These are phyloP conservation scores for Pseudomyrmex flavicornis DNA, from an alignment of 1,140 invertebrate species.

Conservation along the genomic window DNA sequence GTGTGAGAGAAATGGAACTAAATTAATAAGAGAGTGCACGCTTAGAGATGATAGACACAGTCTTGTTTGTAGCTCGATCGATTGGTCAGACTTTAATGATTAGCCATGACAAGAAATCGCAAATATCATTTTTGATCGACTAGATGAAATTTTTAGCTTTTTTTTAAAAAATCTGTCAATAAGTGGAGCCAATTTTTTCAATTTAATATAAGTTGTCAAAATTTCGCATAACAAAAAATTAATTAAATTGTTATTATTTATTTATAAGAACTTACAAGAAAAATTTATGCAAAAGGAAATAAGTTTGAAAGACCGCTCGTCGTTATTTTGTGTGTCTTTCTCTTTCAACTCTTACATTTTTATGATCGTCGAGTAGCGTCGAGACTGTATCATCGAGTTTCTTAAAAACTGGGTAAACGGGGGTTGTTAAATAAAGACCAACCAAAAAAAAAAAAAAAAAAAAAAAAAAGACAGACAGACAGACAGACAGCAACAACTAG, in stretches of 20 bases:
- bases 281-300: too few relatives aligned
- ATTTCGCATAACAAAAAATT: too few relatives aligned
- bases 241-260: too few relatives aligned
- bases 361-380: conserved; percentile 2
- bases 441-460: too few relatives aligned
- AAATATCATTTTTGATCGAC: not conserved
- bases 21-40: conserved; percentile 78
- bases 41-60: conserved; percentile 56
- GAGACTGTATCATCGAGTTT: conserved; percentile 65
- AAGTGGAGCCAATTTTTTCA: too few relatives aligned
- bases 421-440: conserved; percentile 50
- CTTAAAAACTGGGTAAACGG: conserved; percentile 62
- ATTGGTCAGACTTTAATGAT: not conserved
- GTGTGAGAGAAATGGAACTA: conserved; percentile 33
- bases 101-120: not conserved
- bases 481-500: conserved; percentile 82
- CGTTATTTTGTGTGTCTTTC: too few relatives aligned
- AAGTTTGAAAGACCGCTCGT: too few relatives aligned
- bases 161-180: too few relatives aligned
- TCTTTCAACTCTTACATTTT: not conserved
- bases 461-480: conserved; percentile 76
- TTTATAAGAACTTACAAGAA: too few relatives aligned
- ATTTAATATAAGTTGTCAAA: too few relatives aligned
- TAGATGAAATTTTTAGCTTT: not conserved
- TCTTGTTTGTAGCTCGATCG: conserved; percentile 48